phyloP scores from a whole-genome alignment of 2,113 vertebrate genomes.

The Microcebus tavaratra region DNA sequence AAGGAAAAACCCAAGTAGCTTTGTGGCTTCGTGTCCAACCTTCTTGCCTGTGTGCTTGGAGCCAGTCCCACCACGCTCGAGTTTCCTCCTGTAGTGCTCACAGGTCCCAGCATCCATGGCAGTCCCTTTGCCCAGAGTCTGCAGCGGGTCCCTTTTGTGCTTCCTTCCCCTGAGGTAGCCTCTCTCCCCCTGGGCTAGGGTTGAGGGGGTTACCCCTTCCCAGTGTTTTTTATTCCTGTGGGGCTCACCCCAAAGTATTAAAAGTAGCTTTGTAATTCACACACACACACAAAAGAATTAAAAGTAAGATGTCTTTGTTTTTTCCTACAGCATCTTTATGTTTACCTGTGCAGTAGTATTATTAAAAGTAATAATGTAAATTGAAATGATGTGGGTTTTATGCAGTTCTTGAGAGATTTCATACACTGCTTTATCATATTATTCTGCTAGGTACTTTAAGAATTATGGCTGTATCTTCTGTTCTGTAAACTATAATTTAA shows the following conservation, averaged over 20 bases:
- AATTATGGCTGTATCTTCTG: background rate
- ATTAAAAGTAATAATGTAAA: background rate
- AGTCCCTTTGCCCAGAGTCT: constrained; percentile 79
- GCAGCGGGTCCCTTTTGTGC: constrained; percentile 72
- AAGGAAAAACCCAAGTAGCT: constrained; percentile 85
- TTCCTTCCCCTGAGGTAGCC: constrained; percentile 72
- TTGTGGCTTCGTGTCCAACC: constrained; percentile 74
- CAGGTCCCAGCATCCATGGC: constrained; percentile 80
- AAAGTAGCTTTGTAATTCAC: constrained; percentile 86
- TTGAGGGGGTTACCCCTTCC: constrained; percentile 75
- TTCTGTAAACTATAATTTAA: constrained; percentile 21
- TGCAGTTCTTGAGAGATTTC: constrained; percentile 7
- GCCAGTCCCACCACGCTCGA: constrained; percentile 78
- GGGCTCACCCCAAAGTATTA: constrained; percentile 82
- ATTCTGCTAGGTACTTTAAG: constrained; percentile 8
- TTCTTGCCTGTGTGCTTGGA: constrained; percentile 80
- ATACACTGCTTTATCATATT: background rate
- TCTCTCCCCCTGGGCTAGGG: constrained; percentile 72
- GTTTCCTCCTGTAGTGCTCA: constrained; percentile 79
- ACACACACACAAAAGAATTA: background rate
- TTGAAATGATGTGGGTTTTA: background rate
- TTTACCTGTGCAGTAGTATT: background rate
- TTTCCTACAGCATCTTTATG: background rate
- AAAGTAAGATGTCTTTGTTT: background rate
- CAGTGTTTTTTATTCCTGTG: constrained; percentile 83